Percentiles rank a stretch among this genome's conserved stretches.
These are phyloP conservation scores for Eurystomus glaucurus DNA, from an alignment of 2,797 vertebrate species.

Conservation along the genomic window DNA sequence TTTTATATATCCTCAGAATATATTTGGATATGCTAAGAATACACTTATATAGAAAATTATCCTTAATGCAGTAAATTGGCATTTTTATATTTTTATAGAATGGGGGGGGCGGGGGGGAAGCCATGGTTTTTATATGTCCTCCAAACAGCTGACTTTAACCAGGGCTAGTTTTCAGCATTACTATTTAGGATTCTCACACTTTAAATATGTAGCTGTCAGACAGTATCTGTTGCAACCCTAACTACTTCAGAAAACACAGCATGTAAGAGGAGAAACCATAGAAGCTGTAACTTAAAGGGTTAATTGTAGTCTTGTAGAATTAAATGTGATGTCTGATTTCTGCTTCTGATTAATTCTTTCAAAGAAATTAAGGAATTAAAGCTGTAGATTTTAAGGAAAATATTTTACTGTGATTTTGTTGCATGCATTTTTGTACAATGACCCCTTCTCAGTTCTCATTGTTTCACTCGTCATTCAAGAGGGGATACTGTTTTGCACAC, in stretches of 20 bases:
- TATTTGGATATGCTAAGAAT: background rate
- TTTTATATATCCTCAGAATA: background rate
- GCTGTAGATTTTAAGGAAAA: background rate
- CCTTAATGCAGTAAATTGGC: background rate
- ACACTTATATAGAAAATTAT: background rate
- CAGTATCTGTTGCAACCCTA: background rate
- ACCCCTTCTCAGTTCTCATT: background rate
- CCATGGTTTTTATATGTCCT: background rate
- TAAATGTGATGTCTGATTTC: background rate
- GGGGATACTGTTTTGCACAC: background rate
- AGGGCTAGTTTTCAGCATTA: background rate
- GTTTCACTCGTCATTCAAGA: background rate
- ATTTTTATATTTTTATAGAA: background rate
- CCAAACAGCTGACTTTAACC: background rate
- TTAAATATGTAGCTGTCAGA: background rate
- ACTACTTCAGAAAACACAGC: background rate
- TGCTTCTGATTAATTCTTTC: background rate
- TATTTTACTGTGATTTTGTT: background rate
- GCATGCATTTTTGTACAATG: background rate
- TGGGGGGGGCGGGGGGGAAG: fast-evolving
- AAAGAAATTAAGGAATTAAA: background rate
- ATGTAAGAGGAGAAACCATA: background rate
- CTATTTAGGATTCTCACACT: background rate
- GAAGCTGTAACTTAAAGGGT: background rate
- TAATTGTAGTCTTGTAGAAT: background rate